phyloP scores from a whole-genome alignment of 2,888 invertebrate genomes.

The Frankliniella fusca region DNA sequence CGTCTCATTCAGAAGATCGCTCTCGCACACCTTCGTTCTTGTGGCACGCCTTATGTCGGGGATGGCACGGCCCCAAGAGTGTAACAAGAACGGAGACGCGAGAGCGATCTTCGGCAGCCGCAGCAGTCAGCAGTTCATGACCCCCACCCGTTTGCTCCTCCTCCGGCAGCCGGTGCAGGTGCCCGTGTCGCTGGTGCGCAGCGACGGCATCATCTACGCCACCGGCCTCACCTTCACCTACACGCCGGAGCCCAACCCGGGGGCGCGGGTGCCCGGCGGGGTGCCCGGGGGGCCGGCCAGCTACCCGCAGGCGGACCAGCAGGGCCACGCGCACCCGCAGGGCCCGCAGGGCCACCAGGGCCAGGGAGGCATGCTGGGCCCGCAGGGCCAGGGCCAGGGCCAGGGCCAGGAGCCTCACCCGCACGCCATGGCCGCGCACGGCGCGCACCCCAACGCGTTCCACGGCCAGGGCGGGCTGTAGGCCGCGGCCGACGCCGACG shows the following conservation, averaged over 20 bases:
- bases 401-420: not conserved
- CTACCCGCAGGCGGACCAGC: not conserved
- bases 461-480: not conserved
- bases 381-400: not conserved
- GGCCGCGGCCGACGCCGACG: not conserved
- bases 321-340: conserved; percentile 43
- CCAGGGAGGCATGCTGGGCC: conserved; percentile 33
- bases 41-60: too few relatives aligned
- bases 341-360: conserved; percentile 84
- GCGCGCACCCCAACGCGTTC: not conserved
- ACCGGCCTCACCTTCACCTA: conserved; percentile 98
- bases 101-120: not conserved
- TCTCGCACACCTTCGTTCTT: too few relatives aligned
- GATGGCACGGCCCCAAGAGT: too few relatives aligned
- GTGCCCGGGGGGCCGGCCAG: too few relatives aligned
- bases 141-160: not conserved
- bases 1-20: too few relatives aligned
- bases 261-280: conserved; percentile 58
- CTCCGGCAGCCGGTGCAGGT: conserved; percentile 58
- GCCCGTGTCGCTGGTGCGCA: conserved; percentile 91
- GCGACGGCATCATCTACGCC: conserved; percentile 97
- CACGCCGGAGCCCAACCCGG: conserved; percentile 92
- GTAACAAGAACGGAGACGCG: too few relatives aligned
- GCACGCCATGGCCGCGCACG: conserved; percentile 41
- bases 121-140: not conserved